Evolutionary conservation across 2,888 invertebrate genomes (phyloP).

Genomic region (Zaprionus lineosus): DNA sequence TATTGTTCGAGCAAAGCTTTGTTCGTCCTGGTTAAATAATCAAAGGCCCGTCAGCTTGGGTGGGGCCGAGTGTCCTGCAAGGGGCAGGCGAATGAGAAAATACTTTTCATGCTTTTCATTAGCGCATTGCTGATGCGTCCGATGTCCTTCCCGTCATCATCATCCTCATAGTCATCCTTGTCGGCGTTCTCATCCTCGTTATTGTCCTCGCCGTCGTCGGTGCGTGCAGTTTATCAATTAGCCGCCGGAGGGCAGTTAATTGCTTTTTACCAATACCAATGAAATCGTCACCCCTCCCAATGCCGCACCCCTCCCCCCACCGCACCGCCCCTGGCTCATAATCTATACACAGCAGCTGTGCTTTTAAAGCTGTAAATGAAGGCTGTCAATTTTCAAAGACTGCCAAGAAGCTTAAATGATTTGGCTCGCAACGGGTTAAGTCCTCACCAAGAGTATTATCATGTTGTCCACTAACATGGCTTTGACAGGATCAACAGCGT

Average conservation of each 20-base stretch:
- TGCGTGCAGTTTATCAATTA: slow-evolving; percentile 75
- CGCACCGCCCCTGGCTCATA: background rate
- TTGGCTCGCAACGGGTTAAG: too few species aligned
- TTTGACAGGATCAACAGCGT: too few species aligned
- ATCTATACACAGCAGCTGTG: background rate
- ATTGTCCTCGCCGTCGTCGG: slow-evolving; percentile 1
- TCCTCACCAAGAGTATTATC: too few species aligned
- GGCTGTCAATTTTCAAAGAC: background rate
- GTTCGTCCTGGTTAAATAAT: slow-evolving; percentile 57
- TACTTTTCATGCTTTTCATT: slow-evolving; percentile 64
- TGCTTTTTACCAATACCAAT: slow-evolving; percentile 57
- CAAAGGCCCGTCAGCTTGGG: slow-evolving; percentile 26
- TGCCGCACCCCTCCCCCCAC: background rate
- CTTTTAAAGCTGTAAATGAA: slow-evolving; percentile 20
- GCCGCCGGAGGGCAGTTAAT: slow-evolving; percentile 66
- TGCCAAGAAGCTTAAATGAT: background rate
- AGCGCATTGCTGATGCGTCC: slow-evolving; percentile 60
- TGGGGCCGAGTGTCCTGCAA: background rate
- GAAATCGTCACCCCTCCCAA: background rate
- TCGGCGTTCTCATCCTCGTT: slow-evolving; percentile 4
- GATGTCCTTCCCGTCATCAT: slow-evolving; percentile 11
- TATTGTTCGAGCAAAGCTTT: slow-evolving; percentile 65
- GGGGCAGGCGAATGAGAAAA: slow-evolving; percentile 16
- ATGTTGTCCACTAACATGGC: too few species aligned
- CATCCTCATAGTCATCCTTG: background rate